These are phyloP conservation scores for Mesembrinibis cayennensis DNA, from an alignment of 2,113 vertebrate species.

Conservation along the genomic window DNA sequence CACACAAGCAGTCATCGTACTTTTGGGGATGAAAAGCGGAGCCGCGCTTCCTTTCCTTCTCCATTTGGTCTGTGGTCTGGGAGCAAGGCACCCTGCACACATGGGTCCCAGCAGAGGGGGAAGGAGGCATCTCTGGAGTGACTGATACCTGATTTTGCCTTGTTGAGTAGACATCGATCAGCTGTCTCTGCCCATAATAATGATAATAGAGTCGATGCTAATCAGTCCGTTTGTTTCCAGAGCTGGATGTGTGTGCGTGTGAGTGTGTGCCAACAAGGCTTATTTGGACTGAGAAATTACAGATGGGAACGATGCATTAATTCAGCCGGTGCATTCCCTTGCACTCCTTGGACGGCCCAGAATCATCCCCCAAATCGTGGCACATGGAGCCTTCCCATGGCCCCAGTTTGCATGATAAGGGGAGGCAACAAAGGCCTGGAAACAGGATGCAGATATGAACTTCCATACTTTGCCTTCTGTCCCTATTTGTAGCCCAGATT, in stretches of 20 bases:
- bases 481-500: background rate
- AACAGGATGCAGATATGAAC: background rate
- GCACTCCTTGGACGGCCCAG: background rate
- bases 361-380: accelerated
- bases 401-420: background rate
- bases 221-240: background rate
- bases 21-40: background rate
- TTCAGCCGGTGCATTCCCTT: background rate
- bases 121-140: background rate
- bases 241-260: background rate
- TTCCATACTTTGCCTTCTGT: background rate
- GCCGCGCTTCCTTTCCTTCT: background rate
- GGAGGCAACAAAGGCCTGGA: background rate
- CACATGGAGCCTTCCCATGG: accelerated
- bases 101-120: background rate
- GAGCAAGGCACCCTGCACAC: accelerated
- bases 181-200: background rate
- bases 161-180: background rate
- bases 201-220: background rate
- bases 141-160: background rate
- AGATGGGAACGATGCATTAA: background rate
- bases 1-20: background rate
- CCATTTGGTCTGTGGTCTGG: accelerated
- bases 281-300: background rate
- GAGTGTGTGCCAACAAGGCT: background rate